A percentile compares a stretch with the other conserved stretches of the same genome.
Evolutionary conservation across 2,888 invertebrate genomes (phyloP).

Genomic region (Embidobia sp.): DNA sequence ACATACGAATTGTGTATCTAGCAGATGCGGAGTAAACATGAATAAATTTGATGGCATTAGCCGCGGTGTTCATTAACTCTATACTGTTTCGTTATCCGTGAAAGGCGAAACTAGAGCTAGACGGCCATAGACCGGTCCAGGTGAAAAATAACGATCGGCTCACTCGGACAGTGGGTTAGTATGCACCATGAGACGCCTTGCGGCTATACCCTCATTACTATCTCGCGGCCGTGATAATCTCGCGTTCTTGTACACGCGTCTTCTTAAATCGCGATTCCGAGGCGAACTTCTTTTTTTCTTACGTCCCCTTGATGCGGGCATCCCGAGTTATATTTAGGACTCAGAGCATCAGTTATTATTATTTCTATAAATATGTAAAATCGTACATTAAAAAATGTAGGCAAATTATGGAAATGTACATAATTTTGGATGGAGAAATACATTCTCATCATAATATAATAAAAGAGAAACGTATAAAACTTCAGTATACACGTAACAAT

Average conservation of each 20-base stretch:
- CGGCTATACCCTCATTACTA: constrained; percentile 43
- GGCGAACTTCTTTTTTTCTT: constrained; percentile 66
- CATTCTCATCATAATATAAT: too few relatives aligned
- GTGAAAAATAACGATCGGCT: constrained; percentile 68
- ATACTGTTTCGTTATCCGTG: background rate
- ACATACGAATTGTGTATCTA: too few relatives aligned
- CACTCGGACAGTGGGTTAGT: constrained; percentile 66
- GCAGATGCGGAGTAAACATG: too few relatives aligned
- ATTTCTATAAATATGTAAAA: too few relatives aligned
- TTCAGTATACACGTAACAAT: too few relatives aligned
- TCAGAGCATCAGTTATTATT: constrained; percentile 6
- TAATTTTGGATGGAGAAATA: too few relatives aligned
- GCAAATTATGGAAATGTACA: too few relatives aligned
- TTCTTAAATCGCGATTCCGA: constrained; percentile 59
- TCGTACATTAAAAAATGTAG: too few relatives aligned
- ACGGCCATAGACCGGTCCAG: constrained; percentile 76
- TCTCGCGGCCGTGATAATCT: constrained; percentile 53
- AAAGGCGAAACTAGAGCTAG: constrained; percentile 74
- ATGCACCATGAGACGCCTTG: constrained; percentile 39
- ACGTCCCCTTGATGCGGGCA: constrained; percentile 70
- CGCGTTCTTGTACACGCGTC: constrained; percentile 53
- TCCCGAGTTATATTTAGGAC: constrained; percentile 21
- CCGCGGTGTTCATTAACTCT: constrained; percentile 20
- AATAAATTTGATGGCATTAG: too few relatives aligned
- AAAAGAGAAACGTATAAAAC: too few relatives aligned